Evolutionary conservation across 2,888 invertebrate species (phyloP), one percentile per base, ranked within the genome.

Genomic region (Steinernema hermaphroditum): DNA sequence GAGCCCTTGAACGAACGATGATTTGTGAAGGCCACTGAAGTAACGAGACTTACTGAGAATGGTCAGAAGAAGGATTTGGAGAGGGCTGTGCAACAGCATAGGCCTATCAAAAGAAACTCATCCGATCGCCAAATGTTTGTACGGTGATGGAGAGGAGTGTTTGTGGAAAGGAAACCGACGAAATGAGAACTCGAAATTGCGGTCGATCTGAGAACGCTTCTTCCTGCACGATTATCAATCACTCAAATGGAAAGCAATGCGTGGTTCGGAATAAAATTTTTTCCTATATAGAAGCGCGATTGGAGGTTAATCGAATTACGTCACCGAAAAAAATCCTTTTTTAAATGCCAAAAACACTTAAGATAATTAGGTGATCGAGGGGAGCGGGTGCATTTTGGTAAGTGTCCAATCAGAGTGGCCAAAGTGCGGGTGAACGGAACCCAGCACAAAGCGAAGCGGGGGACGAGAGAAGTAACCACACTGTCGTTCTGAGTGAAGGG

Each of bases 91-190:
- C 62, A 24, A 62, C 62, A 46, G 46, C 46, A 62, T 62, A 62
- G 32, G 62, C 62, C 16, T 32, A 62, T 62, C 29, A 62, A 32
- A 29, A 32, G 62, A 62, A 62, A 62, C n/a, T 62, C 62, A 62
- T 62, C 29, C 62, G 62, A 62, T 29, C 29, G 50, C 12, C 22
- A 32, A 29, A 27, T 62, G 62, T 34, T 29, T 34, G 29, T 16
- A 16, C 62, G 62, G 32, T 32, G 62, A 62, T 62, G 29, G 27
- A 29, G 62, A 27, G 16, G 62, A 62, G 62, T 62, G 8, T 32
- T 62, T 62, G 62, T 62, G 16, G 62, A 62, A 27, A 50, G 50
- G 46, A 16, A 19, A 46, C 46, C n/a, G 54, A 8, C 12, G 54
- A 62, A 62, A 29, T 27, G 16, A 27, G 50, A 50, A 62, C 34